Evolutionary conservation across 2,113 vertebrate genomes (phyloP).

Genomic region (Anthoscopus minutus): DNA sequence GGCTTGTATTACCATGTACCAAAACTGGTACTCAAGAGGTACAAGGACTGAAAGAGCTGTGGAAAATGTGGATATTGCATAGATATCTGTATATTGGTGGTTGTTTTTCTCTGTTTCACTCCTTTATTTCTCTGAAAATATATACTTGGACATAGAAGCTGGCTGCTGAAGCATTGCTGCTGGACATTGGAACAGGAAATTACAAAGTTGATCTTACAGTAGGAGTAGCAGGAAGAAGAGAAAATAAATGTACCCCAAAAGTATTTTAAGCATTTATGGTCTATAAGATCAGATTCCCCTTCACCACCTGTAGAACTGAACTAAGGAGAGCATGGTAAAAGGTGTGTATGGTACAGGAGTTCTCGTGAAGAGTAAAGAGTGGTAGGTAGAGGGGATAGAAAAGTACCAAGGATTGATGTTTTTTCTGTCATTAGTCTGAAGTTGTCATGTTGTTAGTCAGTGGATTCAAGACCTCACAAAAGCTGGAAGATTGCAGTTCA

Average conservation of each 20-base stretch:
- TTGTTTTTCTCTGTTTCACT: background rate
- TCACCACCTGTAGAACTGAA: background rate
- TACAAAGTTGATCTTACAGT: background rate
- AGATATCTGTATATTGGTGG: background rate
- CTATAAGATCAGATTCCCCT: background rate
- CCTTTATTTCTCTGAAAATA: background rate
- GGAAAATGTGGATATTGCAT: background rate
- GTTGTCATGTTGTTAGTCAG: background rate
- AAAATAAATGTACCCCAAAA: background rate
- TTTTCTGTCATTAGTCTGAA: background rate
- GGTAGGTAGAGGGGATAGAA: background rate
- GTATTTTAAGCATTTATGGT: background rate
- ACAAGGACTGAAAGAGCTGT: background rate
- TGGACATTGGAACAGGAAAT: background rate
- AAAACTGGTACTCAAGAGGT: background rate
- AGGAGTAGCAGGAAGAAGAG: background rate
- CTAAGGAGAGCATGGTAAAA: background rate
- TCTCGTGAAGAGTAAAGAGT: background rate
- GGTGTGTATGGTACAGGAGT: background rate
- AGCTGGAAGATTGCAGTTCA: background rate
- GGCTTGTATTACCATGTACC: background rate
- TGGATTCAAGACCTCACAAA: background rate
- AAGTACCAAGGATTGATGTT: background rate
- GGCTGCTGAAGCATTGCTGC: background rate
- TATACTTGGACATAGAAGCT: background rate